Evolutionary conservation across 2,113 vertebrate species (phyloP).

Genomic region (Indri indri): DNA sequence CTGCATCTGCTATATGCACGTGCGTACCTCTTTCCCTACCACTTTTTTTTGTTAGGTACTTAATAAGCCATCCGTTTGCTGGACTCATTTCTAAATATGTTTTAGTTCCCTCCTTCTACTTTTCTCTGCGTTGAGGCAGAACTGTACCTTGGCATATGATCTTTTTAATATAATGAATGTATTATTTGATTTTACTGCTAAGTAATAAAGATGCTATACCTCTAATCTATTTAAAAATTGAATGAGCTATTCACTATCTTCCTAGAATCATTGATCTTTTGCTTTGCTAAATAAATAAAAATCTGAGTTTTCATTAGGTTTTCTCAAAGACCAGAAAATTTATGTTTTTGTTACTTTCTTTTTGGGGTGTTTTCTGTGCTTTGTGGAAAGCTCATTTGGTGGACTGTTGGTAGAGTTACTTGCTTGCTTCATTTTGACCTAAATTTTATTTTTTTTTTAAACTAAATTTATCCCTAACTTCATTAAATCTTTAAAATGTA

Average conservation of each 20-base stretch:
- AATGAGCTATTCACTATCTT: neutral
- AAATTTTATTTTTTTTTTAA: slow-evolving; percentile 4
- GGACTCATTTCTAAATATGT: neutral
- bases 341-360: neutral
- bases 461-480: neutral
- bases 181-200: neutral
- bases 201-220: neutral
- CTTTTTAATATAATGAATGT: neutral
- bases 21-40: neutral
- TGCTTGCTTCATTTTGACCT: neutral
- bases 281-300: neutral
- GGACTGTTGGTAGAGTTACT: neutral
- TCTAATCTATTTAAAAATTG: neutral
- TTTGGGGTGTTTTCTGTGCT: neutral
- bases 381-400: neutral
- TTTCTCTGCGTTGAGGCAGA: neutral
- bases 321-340: neutral
- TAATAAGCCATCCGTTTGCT: neutral
- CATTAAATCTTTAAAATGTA: neutral
- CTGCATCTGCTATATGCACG: neutral
- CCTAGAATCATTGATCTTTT: neutral
- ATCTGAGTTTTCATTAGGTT: neutral
- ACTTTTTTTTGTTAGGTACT: neutral
- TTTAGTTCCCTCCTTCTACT: neutral
- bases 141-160: neutral